Evolutionary conservation across 1,140 invertebrate genomes (phyloP).

Genomic region (Antheraea pernyi): DNA sequence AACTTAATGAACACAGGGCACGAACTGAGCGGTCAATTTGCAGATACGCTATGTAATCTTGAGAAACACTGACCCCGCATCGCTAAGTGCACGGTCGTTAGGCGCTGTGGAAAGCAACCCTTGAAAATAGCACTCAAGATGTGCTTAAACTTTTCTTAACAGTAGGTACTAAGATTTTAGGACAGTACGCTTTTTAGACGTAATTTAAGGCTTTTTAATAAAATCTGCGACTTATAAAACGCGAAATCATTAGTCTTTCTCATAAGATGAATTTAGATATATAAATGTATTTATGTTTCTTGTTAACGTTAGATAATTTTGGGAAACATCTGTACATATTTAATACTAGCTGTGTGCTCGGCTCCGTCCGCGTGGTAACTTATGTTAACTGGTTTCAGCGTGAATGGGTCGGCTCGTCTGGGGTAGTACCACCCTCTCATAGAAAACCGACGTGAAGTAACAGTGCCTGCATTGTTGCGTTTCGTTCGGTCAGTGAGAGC

Average conservation of each 20-base stretch:
- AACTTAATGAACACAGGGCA: conserved; percentile 18
- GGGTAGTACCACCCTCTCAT: too few species aligned
- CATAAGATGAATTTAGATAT: too few species aligned
- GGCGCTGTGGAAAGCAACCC: conserved; percentile 19
- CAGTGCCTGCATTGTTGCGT: too few species aligned
- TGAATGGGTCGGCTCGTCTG: too few species aligned
- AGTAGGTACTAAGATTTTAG: conserved; percentile 2
- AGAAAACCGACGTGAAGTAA: too few species aligned
- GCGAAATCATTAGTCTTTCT: not conserved
- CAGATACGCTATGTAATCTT: conserved; percentile 14
- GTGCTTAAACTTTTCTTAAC: not conserved
- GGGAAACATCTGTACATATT: too few species aligned
- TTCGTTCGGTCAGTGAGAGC: too few species aligned
- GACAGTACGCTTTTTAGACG: not conserved
- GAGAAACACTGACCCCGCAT: conserved; percentile 4
- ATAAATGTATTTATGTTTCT: too few species aligned
- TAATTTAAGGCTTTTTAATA: not conserved
- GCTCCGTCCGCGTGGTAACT: too few species aligned
- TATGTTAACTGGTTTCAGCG: too few species aligned
- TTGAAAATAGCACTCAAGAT: not conserved
- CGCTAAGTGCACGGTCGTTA: conserved; percentile 15
- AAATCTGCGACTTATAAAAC: not conserved
- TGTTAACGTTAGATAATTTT: too few species aligned
- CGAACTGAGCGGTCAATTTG: conserved; percentile 14
- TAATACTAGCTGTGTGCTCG: too few species aligned